Conservation (phyloP, 2,888 invertebrate genomes). For the Digitonthophagus gazella region DNA sequence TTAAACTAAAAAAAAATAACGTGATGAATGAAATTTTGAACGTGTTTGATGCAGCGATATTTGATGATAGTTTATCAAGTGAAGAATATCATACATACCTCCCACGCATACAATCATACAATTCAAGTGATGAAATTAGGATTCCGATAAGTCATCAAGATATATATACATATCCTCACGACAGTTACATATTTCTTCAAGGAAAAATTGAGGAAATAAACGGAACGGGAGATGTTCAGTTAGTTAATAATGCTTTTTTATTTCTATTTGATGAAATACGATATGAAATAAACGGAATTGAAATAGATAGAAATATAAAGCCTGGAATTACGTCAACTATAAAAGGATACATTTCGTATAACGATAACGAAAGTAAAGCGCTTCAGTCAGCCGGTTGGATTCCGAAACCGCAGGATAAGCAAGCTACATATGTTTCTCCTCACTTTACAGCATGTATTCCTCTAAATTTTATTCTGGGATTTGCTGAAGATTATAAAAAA, state of each 20-base stretch:
- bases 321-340: constrained; percentile 23
- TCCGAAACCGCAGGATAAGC: neutral
- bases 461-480: constrained; percentile 41
- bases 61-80: neutral
- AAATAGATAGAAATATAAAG: constrained; percentile 25
- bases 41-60: constrained; percentile 12
- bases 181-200: constrained; percentile 25
- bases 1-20: constrained; percentile 21
- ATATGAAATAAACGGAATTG: constrained; percentile 27
- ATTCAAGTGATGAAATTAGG: constrained; percentile 28
- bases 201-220: constrained; percentile 15
- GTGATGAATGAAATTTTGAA: constrained; percentile 11
- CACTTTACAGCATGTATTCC: constrained; percentile 27
- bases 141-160: constrained; percentile 28
- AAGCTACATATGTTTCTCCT: neutral
- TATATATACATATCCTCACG: constrained; percentile 22
- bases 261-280: constrained; percentile 29
- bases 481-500: constrained; percentile 45
- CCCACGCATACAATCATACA: constrained; percentile 23
- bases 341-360: constrained; percentile 23
- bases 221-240: constrained; percentile 10
- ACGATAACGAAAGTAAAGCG: constrained; percentile 16
- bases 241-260: constrained; percentile 24
- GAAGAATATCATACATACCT: constrained; percentile 27
- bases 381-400: constrained; percentile 14